Base-by-base conservation (phyloP, 2,888 invertebrate genomes). In the Lasioglossum lativentre region DNA sequence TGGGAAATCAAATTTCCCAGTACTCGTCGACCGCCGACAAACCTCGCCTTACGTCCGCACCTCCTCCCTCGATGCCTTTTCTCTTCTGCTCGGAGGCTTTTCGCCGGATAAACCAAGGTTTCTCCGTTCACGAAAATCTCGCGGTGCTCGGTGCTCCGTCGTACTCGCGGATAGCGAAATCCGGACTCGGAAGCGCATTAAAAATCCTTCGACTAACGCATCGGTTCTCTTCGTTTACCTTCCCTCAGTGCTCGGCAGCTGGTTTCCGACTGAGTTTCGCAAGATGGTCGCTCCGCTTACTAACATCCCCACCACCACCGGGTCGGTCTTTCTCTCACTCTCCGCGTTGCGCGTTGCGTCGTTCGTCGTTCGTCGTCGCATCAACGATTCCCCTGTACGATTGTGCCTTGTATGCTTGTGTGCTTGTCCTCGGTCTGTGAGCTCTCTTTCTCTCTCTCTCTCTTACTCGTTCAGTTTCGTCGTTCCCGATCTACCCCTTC, bases 191-290 rank as follows among this genome's bases (percentile, higher is more conserved):
- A 94, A 93, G 94, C 94, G 93, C 95, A 94, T 94, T 92, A 94
- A 95, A 94, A 93, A 93, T 92, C 93, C 93, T 92, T 93, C 93
- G 91, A 92, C 93, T 95, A 95, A 93, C 93, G 94, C 95, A 95
- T 95, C 93, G 91, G 94, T 91, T 91, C 94, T 89, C 90, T 89
- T 91, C 94, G 88, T 92, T 92, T 91, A 94, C 94, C 94, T 92
- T 94, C 93, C 95, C 94, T 93, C 93, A 93, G 94, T 95, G 95
- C 94, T 94, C 94, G 94, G 94, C 95, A 94, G 95, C 90, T 95
- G 94, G 94, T 95, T 95, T 94, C 95, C 95, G 94, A 95, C 95
- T 95, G 94, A 94, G 85, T 85, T 72, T 80, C 63, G 70, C 90
- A 90, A 91, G 79, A 90, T 90, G 90, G 90, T 90, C 82, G 88